A percentile compares a stretch with the other conserved stretches of the same genome.
These are phyloP conservation scores for Tenthredo mesomela DNA, from an alignment of 2,888 invertebrate genomes.

Conservation along the genomic window DNA sequence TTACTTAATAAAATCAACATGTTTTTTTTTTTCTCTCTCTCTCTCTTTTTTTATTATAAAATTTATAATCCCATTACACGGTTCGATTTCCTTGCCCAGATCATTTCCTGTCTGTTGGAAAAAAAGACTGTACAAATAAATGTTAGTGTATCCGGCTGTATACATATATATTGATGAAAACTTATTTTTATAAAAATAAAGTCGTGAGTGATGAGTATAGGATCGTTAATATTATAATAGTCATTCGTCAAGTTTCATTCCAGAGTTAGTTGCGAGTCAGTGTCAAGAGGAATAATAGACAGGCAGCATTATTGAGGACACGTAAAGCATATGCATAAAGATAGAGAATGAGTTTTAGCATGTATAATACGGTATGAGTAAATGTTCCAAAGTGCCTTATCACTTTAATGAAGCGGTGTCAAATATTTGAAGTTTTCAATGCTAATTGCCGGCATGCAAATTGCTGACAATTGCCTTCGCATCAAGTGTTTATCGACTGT, in stretches of 20 bases:
- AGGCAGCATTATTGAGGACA: conserved; percentile 23
- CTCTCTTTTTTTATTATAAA: conserved; percentile 59
- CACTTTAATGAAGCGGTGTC: conserved; percentile 55
- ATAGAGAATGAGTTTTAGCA: neutral
- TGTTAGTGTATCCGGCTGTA: neutral
- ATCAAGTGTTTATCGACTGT: conserved; percentile 57
- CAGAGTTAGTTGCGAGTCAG: neutral
- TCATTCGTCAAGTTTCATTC: neutral
- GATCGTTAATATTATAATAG: neutral
- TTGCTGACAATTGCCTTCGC: conserved; percentile 55
- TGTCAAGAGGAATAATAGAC: conserved; percentile 34
- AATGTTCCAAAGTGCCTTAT: conserved; percentile 36
- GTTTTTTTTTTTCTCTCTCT: conserved; percentile 1
- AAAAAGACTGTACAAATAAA: neutral
- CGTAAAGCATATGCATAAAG: conserved; percentile 37
- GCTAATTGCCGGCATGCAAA: conserved; percentile 53
- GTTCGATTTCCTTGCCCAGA: conserved; percentile 71
- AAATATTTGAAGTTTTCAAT: conserved; percentile 56
- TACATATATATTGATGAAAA: no score
- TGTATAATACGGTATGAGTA: conserved; percentile 39
- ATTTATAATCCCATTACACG: conserved; percentile 59
- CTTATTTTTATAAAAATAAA: neutral
- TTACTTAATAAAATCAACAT: neutral
- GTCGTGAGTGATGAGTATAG: neutral
- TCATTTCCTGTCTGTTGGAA: conserved; percentile 65